Conservation (phyloP, 2,888 invertebrate species). For the Himalopsyche anomala region DNA sequence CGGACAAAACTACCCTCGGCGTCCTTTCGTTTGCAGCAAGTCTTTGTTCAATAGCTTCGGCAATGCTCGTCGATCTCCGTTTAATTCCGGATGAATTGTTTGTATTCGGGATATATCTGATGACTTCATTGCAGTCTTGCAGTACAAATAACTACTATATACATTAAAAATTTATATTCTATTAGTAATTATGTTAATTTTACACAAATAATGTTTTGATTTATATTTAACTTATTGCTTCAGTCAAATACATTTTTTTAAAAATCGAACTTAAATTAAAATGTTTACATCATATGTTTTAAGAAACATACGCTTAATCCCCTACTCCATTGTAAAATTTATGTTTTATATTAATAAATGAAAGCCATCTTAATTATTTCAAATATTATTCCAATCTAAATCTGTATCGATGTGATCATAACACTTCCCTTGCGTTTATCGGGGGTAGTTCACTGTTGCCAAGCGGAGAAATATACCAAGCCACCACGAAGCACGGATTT, state of each 20-base stretch:
- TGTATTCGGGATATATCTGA: neutral
- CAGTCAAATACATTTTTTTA: too few species aligned
- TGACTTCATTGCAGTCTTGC: neutral
- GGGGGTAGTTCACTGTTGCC: slow-evolving; percentile 54
- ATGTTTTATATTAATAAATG: too few species aligned
- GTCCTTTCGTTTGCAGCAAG: slow-evolving; percentile 48
- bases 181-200: too few species aligned
- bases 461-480: slow-evolving; percentile 41
- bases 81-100: slow-evolving; percentile 6
- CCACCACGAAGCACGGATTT: neutral
- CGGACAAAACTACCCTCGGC: slow-evolving; percentile 44
- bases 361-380: too few species aligned
- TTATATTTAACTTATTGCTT: too few species aligned
- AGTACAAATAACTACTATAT: too few species aligned
- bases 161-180: too few species aligned
- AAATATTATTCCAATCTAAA: neutral
- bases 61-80: neutral
- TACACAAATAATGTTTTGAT: too few species aligned
- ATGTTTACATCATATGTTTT: too few species aligned
- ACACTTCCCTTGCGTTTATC: slow-evolving; percentile 17
- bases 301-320: too few species aligned
- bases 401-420: neutral
- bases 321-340: too few species aligned
- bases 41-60: slow-evolving; percentile 52
- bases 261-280: too few species aligned